phyloP scores from a whole-genome alignment of 2,113 vertebrate species.

The Tricholaema leucomelas region DNA sequence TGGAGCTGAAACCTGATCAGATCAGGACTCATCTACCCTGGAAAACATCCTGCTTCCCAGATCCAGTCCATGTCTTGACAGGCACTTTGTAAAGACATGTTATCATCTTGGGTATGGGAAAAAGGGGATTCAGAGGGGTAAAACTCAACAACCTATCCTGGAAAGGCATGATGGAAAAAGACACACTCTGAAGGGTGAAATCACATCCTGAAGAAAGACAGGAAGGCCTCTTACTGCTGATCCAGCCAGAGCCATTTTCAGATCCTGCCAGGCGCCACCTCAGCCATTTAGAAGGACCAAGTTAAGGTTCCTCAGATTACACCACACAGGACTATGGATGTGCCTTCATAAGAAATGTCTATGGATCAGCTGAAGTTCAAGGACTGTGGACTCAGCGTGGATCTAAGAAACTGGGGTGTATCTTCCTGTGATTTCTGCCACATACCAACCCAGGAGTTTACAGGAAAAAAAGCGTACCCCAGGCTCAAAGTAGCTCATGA shows the following conservation, averaged over 20 bases:
- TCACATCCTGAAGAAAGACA: neutral
- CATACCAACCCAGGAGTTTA: neutral
- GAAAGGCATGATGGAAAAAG: neutral
- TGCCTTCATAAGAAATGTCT: neutral
- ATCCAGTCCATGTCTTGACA: neutral
- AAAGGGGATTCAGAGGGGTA: neutral
- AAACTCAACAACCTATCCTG: neutral
- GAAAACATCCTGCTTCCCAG: neutral
- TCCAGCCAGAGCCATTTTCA: neutral
- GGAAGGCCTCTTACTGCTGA: slow-evolving; percentile 10
- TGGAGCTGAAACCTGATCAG: neutral
- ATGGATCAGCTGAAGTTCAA: neutral
- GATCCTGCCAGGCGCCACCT: neutral
- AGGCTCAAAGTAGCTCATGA: fast-evolving
- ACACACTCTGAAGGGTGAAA: neutral
- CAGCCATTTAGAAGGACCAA: slow-evolving; percentile 1
- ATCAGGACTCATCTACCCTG: neutral
- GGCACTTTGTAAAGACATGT: neutral
- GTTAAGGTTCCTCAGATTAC: neutral
- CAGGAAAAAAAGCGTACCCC: neutral
- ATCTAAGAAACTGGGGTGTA: neutral
- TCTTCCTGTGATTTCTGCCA: neutral
- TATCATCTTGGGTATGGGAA: neutral
- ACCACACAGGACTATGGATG: neutral
- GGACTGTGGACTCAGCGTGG: neutral